Conservation (phyloP, 2,888 invertebrate species). For the Drosophila pseudotalamancana region DNA sequence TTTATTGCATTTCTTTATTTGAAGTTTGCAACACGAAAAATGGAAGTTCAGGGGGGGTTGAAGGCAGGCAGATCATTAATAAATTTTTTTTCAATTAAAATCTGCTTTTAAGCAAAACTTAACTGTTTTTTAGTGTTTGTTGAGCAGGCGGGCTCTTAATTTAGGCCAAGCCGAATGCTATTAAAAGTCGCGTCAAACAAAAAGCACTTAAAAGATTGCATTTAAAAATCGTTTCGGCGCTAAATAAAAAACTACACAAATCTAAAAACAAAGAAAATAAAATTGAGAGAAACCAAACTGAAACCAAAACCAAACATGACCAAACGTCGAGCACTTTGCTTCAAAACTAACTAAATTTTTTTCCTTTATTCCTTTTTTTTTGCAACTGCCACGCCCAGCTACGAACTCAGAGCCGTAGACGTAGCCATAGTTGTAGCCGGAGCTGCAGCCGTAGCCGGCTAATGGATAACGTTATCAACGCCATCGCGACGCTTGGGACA, state of each 20-base stretch:
- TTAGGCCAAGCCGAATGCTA: constrained; percentile 56
- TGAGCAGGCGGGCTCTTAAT: constrained; percentile 25
- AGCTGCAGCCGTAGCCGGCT: constrained; percentile 29
- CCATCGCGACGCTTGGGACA: constrained; percentile 56
- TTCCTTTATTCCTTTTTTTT: constrained; percentile 2
- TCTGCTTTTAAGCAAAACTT: background rate
- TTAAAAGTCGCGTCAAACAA: constrained; percentile 66
- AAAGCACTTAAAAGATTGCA: constrained; percentile 72
- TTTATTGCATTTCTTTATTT: constrained; percentile 68
- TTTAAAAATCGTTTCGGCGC: constrained; percentile 55
- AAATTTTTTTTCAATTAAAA: constrained; percentile 16
- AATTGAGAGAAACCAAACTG: constrained; percentile 13
- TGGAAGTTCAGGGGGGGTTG: background rate
- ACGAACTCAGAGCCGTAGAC: constrained; percentile 8
- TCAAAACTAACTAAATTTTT: constrained; percentile 58
- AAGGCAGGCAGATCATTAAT: constrained; percentile 4
- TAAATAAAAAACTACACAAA: constrained; percentile 16
- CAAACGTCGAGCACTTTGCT: constrained; percentile 49
- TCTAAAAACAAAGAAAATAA: background rate
- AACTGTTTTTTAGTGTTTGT: background rate
- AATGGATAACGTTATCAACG: constrained; percentile 71
- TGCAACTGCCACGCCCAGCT: constrained; percentile 31
- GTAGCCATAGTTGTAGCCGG: background rate
- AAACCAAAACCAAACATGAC: constrained; percentile 49
- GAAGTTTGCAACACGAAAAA: constrained; percentile 54